Conservation (phyloP, 2,113 vertebrate genomes). For the Xiphophorus couchianus region DNA sequence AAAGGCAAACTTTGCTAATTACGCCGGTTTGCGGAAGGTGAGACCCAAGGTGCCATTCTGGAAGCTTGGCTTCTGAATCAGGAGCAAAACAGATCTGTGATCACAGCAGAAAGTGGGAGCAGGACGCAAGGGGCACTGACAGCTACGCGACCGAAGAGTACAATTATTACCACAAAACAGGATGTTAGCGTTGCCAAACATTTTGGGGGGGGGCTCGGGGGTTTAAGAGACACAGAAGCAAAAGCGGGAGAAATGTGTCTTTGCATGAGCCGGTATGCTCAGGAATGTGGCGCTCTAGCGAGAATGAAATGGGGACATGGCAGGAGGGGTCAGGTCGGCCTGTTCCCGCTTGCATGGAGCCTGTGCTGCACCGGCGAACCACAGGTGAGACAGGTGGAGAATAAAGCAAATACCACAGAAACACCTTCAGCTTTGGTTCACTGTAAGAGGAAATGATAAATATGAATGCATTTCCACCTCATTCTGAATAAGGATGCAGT, state of each 20-base stretch:
- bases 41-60: conserved; percentile 54
- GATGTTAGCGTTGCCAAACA: conserved; percentile 19
- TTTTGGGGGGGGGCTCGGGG: no score
- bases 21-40: conserved; percentile 57
- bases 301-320: conserved; percentile 58
- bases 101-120: conserved; percentile 25
- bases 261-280: conserved; percentile 44
- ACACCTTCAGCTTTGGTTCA: background rate
- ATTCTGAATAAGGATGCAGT: background rate
- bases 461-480: background rate
- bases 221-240: conserved; percentile 33
- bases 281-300: conserved; percentile 54
- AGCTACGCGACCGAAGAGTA: conserved; percentile 23
- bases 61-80: conserved; percentile 48
- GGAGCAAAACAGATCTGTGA: conserved; percentile 52
- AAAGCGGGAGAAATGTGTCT: conserved; percentile 48
- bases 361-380: conserved; percentile 31
- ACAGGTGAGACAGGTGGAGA: conserved; percentile 28
- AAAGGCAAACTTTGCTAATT: conserved; percentile 74
- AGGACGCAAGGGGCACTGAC: conserved; percentile 34
- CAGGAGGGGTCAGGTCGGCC: conserved; percentile 53
- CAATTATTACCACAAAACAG: conserved; percentile 50
- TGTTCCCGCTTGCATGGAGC: conserved; percentile 51
- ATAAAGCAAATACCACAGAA: background rate
- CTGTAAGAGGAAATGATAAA: background rate